Conservation (phyloP, 2,888 invertebrate species). For the Xestia c-nigrum region DNA sequence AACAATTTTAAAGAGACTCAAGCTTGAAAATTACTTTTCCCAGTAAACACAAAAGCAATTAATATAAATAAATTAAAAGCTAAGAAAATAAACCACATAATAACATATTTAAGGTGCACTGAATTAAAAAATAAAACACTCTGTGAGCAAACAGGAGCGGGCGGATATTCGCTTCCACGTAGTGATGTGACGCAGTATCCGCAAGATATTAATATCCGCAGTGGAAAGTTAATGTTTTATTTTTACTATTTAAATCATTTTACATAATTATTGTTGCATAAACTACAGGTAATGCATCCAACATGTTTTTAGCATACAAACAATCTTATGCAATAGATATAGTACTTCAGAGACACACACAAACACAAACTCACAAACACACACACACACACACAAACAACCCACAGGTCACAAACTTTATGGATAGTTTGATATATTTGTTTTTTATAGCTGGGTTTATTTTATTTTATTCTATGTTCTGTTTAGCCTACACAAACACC, state of each 20-base stretch:
- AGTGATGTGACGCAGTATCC: slow-evolving; percentile 58
- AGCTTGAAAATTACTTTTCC: slow-evolving; percentile 13
- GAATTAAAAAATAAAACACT: slow-evolving; percentile 68
- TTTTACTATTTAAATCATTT: not conserved
- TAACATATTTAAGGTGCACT: slow-evolving; percentile 60
- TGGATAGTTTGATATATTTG: not conserved
- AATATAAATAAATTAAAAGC: slow-evolving; percentile 58
- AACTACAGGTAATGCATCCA: not conserved
- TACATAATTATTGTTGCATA: not conserved
- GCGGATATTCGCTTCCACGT: slow-evolving; percentile 55
- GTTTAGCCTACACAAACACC: too few relatives aligned
- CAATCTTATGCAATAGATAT: not conserved
- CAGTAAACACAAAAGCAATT: slow-evolving; percentile 34
- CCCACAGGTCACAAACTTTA: not conserved
- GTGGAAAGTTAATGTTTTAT: not conserved
- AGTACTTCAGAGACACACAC: not conserved
- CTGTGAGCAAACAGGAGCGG: slow-evolving; percentile 53
- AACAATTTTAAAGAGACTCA: not conserved
- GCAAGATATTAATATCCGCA: slow-evolving; percentile 32
- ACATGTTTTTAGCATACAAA: not conserved
- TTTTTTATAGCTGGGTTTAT: too few relatives aligned
- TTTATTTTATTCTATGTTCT: too few relatives aligned
- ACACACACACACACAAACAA: too few relatives aligned
- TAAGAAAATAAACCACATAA: slow-evolving; percentile 55
- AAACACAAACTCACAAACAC: too few relatives aligned